Conservation (phyloP, 2,797 vertebrate species). For the Pantherophis alleghaniensis region DNA sequence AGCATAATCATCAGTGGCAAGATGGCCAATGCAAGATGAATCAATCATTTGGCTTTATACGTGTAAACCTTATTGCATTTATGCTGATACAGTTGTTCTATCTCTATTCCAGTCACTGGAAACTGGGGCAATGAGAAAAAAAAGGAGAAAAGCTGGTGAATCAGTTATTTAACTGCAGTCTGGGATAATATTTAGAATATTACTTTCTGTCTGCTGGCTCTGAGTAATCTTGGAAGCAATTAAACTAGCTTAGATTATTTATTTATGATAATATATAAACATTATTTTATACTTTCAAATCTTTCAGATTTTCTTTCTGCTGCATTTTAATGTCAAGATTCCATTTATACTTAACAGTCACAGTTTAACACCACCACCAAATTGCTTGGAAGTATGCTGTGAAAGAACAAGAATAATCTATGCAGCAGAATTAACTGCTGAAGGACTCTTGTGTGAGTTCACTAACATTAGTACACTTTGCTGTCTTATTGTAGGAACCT, state of each 20-base stretch:
- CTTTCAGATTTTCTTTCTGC: not conserved
- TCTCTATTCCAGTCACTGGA: not conserved
- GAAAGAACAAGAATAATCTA: not conserved
- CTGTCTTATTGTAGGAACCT: not conserved
- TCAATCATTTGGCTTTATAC: not conserved
- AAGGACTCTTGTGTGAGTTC: not conserved
- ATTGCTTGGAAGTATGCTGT: too few relatives aligned
- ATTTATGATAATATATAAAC: not conserved
- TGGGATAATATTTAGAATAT: slow-evolving; percentile 7
- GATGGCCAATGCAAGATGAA: not conserved
- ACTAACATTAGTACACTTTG: not conserved
- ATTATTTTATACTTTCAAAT: not conserved
- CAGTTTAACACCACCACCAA: not conserved
- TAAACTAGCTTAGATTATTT: slow-evolving; percentile 17
- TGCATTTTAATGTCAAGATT: not conserved
- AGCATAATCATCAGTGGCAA: not conserved
- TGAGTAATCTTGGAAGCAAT: not conserved
- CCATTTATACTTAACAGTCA: not conserved
- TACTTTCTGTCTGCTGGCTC: slow-evolving; percentile 5
- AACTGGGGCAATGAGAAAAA: not conserved
- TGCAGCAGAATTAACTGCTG: not conserved
- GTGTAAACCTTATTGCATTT: not conserved
- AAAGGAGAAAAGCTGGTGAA: not conserved
- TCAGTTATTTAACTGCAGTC: slow-evolving; percentile 15
- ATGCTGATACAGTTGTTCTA: not conserved